Evolutionary conservation across 2,888 invertebrate species (phyloP), one percentile per base, ranked within the genome.

Genomic region (Pterostichus niger): DNA sequence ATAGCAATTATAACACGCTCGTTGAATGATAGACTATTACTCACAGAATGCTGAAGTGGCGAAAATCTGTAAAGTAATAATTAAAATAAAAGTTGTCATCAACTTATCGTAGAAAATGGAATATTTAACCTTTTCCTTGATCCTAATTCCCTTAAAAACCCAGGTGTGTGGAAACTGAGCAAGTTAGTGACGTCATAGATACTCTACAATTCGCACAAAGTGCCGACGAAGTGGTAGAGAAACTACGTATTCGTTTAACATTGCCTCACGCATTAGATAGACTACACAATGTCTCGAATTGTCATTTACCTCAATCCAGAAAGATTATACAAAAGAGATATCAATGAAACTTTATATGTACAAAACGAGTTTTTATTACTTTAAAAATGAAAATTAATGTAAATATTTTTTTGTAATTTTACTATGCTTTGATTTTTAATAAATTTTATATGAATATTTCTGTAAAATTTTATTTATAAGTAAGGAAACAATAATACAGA

Each of bases 101-200:
- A 24, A 24, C 24, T 24, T 24, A 24, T 24, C 3, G 3, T n/a
- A n/a, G n/a, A n/a, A n/a, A n/a, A n/a, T n/a, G n/a, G n/a, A n/a
- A n/a, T n/a, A n/a, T n/a, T n/a, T n/a, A 24, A 24, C 24, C 24
- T 24, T 24, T 24, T 24, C 24, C 24, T 24, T 24, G 24, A 24
- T 24, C 24, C 24, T 24, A 24, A 24, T 24, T 24, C 24, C 24
- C 13, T 52, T 52, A 52, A n/a, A n/a, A 52, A 52, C 11, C 1
- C 84, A 91, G 91, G 85, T 92, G 92, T 86, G 89, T 92, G 13
- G 92, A 92, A 85, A 90, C 91, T 84, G 91, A 91, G 85, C 88
- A 90, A 84, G 90, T 92, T 81, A 90, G 90, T 85, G 89, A 91
- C 82, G 90, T 91, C 11, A 89, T 90, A 31, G 91, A 92, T 83